Base-by-base conservation (phyloP, 2,113 vertebrate species). In the Sebastes fasciatus region DNA sequence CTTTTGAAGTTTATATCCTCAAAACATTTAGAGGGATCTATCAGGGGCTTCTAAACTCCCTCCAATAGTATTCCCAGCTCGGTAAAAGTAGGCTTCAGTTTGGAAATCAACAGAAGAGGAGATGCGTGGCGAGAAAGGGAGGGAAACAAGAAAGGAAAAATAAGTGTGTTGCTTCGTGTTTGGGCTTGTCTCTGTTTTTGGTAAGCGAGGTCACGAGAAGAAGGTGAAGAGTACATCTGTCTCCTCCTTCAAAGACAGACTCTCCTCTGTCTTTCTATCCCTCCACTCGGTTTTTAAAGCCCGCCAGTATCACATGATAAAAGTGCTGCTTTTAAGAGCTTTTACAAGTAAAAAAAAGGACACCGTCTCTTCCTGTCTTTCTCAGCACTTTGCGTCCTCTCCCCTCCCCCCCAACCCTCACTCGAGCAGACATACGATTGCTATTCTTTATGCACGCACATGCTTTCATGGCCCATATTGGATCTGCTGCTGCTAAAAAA, bases 1-100 rank as follows among this genome's bases (percentile, higher is more conserved):
- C 83, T 52, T 90, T 91, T 86, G 84, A 91, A 88, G 86, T 83
- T 91, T 69, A 79, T 66, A 68, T 79, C 82, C 71, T 71, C 34
- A 26, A 63, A 84, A 82, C 45, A 82, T 83, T 77, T 60, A 46
- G 9, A 68, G 16, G 84, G 69, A 80, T 80, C 68, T 48, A 21
- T 49, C 62, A 9, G 62, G 34, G 66, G 52, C 69, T 58, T 82
- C 54, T 67, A 19, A 75, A 69, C 49, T 70, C 62, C 49, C 57
- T 64, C 7, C 77, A 46, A 46, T 4, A 42, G 64, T 14, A 64
- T 80, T 81, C 83, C 4, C 46, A 67, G 45, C 13, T 14, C 21
- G 10, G 76, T 8, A 26, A 21, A 65, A 74, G 71, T 7, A 8
- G 65, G 55, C 40, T 66, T 21, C 34, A 61, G 34, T 67, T 70